Evolutionary conservation across 2,888 invertebrate species (phyloP).

Genomic region (Rhogogaster chlorosoma): DNA sequence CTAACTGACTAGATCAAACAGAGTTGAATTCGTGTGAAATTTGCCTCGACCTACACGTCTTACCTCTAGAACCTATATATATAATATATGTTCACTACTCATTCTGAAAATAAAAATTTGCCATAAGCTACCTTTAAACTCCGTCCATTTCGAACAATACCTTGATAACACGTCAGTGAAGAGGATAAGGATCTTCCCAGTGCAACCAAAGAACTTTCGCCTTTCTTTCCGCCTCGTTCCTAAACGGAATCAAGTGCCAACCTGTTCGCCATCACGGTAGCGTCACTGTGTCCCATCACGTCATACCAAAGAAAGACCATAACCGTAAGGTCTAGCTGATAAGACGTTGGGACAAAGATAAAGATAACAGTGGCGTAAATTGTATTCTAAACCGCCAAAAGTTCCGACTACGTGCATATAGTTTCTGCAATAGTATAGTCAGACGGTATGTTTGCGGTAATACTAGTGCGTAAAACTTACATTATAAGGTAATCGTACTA

Average conservation of each 20-base stretch:
- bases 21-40: slow-evolving; percentile 26
- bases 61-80: neutral
- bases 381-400: neutral
- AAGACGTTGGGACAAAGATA: slow-evolving; percentile 13
- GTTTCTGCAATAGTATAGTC: neutral
- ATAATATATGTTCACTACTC: neutral
- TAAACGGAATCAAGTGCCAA: neutral
- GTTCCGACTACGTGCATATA: neutral
- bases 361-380: slow-evolving; percentile 6
- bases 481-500: neutral
- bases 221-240: neutral
- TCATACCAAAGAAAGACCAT: neutral
- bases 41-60: neutral
- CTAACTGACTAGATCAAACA: slow-evolving; percentile 46
- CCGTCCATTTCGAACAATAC: neutral
- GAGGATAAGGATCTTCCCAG: neutral
- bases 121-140: neutral
- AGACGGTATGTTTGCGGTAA: neutral
- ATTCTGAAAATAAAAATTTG: neutral
- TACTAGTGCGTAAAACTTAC: neutral
- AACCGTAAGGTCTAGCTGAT: slow-evolving; percentile 36
- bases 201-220: neutral
- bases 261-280: neutral
- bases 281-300: neutral
- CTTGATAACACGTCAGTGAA: neutral